Evolutionary conservation across 2,888 invertebrate genomes (phyloP).

Genomic region (Oxyteleia sp.): DNA sequence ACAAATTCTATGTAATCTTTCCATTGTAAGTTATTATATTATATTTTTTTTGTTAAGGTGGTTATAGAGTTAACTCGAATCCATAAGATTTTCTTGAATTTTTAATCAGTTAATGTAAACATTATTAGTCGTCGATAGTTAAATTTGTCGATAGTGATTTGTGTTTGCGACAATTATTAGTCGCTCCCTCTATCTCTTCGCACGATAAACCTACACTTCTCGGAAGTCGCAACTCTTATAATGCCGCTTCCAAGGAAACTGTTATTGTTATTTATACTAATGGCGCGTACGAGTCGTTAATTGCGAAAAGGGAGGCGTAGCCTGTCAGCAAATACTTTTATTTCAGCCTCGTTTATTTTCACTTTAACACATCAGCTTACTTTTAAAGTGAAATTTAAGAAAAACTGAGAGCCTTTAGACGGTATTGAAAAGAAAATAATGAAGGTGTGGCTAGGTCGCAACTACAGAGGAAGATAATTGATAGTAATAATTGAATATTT

Average conservation of each 20-base stretch:
- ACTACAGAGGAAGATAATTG: not conserved
- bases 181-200: too few species aligned
- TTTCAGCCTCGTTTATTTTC: slow-evolving; percentile 55
- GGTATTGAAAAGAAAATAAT: not conserved
- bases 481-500: slow-evolving; percentile 1
- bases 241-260: slow-evolving; percentile 75
- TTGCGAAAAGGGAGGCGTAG: slow-evolving; percentile 70
- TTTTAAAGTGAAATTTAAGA: slow-evolving; percentile 35
- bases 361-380: slow-evolving; percentile 17
- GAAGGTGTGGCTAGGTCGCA: not conserved
- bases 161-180: too few species aligned
- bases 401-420: slow-evolving; percentile 1
- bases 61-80: too few species aligned
- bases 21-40: too few species aligned
- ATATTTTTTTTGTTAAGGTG: too few species aligned
- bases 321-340: slow-evolving; percentile 63
- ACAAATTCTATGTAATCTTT: too few species aligned
- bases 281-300: slow-evolving; percentile 72
- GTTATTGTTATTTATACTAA: slow-evolving; percentile 75
- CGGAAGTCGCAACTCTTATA: slow-evolving; percentile 79
- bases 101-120: too few species aligned
- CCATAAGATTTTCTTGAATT: too few species aligned
- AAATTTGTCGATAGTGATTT: too few species aligned
- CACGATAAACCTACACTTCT: too few species aligned
- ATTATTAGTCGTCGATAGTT: too few species aligned